These are phyloP conservation scores for Tenthredo mesomela DNA, from an alignment of 2,888 invertebrate species.

Conservation along the genomic window DNA sequence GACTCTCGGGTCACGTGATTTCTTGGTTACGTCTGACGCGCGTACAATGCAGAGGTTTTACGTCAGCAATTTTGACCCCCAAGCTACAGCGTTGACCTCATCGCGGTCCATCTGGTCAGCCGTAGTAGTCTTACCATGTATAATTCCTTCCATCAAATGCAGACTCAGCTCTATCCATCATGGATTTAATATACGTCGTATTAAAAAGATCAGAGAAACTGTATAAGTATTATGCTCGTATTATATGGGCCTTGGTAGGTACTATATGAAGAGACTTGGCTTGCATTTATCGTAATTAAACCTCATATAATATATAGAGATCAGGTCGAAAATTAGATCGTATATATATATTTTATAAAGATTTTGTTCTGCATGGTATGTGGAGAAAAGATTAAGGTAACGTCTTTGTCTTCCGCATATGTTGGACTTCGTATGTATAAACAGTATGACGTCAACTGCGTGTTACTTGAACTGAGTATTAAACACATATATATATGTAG, in stretches of 20 bases:
- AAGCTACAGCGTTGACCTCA: slow-evolving; percentile 29
- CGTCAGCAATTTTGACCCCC: slow-evolving; percentile 48
- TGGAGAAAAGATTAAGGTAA: not conserved
- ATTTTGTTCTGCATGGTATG: not conserved
- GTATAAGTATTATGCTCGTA: not conserved
- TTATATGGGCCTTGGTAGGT: not conserved
- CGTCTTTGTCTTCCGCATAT: not conserved
- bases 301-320: not conserved
- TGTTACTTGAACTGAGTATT: not conserved
- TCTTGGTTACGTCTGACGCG: slow-evolving; percentile 24
- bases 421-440: not conserved
- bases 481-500: not conserved
- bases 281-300: not conserved
- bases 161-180: not conserved
- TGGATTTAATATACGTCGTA: not conserved
- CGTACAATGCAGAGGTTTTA: slow-evolving; percentile 36
- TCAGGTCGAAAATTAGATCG: not conserved
- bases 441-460: slow-evolving; percentile 9
- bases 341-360: not conserved
- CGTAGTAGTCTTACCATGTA: not conserved
- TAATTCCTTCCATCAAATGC: slow-evolving; percentile 22
- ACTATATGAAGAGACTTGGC: too few relatives aligned
- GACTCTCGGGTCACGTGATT: slow-evolving; percentile 28
- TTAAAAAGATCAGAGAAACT: not conserved
- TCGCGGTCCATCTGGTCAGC: slow-evolving; percentile 45